Conservation (phyloP, 1,140 invertebrate genomes). For the Piezodorus guildinii region DNA sequence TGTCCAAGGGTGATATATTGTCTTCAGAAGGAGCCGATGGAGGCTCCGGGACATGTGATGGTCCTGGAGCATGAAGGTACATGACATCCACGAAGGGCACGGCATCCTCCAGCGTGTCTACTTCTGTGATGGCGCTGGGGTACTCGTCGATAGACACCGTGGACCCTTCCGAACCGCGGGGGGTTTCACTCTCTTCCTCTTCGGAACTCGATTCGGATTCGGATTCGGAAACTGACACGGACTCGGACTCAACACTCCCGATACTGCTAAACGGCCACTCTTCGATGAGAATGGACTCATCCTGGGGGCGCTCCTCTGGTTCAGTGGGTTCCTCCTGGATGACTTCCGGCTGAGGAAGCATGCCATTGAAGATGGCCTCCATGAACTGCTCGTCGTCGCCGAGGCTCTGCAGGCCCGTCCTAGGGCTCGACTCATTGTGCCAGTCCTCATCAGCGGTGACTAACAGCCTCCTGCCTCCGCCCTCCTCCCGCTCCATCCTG, state of each 20-base stretch:
- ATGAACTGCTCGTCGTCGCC: constrained; percentile 19
- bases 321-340: not conserved
- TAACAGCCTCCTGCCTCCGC: not conserved
- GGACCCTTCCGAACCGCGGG: not conserved
- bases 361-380: constrained; percentile 21
- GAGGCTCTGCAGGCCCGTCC: constrained; percentile 14
- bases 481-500: constrained; percentile 5
- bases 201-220: constrained; percentile 6
- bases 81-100: constrained; percentile 9
- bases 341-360: constrained; percentile 13
- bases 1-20: not conserved
- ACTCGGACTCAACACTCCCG: not conserved
- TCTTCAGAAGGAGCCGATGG: not conserved
- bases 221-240: not conserved
- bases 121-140: not conserved
- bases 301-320: not conserved
- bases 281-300: not conserved
- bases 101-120: not conserved
- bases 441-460: not conserved
- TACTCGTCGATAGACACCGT: not conserved
- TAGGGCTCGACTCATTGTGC: not conserved
- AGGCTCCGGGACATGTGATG: not conserved
- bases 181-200: not conserved
- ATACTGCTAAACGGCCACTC: not conserved
- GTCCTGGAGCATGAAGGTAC: constrained; percentile 3